These are phyloP conservation scores for Eristalis tenax DNA, from an alignment of 2,888 invertebrate genomes.

Conservation along the genomic window DNA sequence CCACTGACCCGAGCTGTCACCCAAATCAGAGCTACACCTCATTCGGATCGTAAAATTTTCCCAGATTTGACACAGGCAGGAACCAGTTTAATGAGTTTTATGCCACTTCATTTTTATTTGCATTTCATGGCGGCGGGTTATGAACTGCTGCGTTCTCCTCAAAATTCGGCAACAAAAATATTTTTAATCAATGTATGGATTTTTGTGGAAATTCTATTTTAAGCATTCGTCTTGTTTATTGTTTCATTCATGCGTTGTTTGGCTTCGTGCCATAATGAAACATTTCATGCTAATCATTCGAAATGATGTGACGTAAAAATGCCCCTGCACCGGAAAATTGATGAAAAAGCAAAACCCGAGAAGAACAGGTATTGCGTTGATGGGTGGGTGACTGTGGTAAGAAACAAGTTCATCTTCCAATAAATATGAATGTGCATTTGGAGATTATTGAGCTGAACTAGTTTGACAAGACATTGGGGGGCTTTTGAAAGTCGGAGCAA, in stretches of 20 bases:
- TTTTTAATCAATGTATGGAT: neutral
- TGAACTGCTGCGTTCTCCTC: neutral
- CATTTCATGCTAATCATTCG: constrained; percentile 1
- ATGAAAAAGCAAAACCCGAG: neutral
- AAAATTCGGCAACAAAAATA: neutral
- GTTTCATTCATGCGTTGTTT: constrained; percentile 37
- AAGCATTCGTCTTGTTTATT: constrained; percentile 2
- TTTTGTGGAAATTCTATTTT: neutral
- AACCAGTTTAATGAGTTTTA: neutral
- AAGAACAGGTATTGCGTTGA: neutral
- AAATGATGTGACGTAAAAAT: constrained; percentile 10
- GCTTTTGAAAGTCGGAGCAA: neutral
- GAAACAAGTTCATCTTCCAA: neutral
- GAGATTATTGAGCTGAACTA: neutral
- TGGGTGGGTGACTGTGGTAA: neutral
- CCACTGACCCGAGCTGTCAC: neutral
- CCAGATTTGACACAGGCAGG: neutral
- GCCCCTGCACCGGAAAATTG: neutral
- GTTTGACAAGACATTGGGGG: neutral
- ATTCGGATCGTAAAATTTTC: neutral
- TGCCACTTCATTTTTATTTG: neutral
- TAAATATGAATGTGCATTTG: neutral
- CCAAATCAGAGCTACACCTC: neutral
- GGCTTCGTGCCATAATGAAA: constrained; percentile 6
- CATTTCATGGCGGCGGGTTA: neutral